A percentile compares a stretch with the other conserved stretches of the same genome.
Evolutionary conservation across 2,888 invertebrate genomes (phyloP).

Genomic region (Rotaria magnacalcarata): DNA sequence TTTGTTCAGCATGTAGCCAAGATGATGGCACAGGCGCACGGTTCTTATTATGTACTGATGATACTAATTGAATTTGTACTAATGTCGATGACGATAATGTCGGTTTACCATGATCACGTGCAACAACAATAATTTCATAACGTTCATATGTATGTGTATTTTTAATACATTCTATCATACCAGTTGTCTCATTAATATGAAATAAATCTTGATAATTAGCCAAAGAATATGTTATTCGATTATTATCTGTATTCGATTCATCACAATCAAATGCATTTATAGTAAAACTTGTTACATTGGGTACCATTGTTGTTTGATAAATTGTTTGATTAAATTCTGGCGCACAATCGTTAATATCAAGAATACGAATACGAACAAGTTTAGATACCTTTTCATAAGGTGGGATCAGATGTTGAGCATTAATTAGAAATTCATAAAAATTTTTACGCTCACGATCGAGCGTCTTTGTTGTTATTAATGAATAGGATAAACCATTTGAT

Average conservation of each 20-base stretch:
- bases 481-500: not conserved
- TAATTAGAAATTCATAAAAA: not conserved
- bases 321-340: slow-evolving; percentile 5
- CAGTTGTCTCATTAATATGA: slow-evolving; percentile 5
- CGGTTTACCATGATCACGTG: slow-evolving; percentile 17
- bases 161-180: slow-evolving; percentile 1
- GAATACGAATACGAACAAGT: not conserved
- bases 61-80: not conserved
- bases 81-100: slow-evolving; percentile 1
- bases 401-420: slow-evolving; percentile 7
- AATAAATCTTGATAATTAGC: slow-evolving; percentile 30
- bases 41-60: not conserved
- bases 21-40: not conserved
- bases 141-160: not conserved
- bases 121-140: slow-evolving; percentile 33
- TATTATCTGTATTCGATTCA: not conserved
- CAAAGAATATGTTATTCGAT: slow-evolving; percentile 15
- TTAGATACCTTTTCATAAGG: not conserved
- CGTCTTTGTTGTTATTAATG: slow-evolving; percentile 6
- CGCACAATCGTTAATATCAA: slow-evolving; percentile 14
- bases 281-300: not conserved
- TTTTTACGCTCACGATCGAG: slow-evolving; percentile 16
- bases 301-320: not conserved
- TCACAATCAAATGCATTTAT: slow-evolving; percentile 1
- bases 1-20: slow-evolving; percentile 22